Evolutionary conservation across 64 coral and sea anemone genomes (phyloP), one percentile per base, ranked within the genome.

Genomic region (Catalaphyllia jardinei): DNA sequence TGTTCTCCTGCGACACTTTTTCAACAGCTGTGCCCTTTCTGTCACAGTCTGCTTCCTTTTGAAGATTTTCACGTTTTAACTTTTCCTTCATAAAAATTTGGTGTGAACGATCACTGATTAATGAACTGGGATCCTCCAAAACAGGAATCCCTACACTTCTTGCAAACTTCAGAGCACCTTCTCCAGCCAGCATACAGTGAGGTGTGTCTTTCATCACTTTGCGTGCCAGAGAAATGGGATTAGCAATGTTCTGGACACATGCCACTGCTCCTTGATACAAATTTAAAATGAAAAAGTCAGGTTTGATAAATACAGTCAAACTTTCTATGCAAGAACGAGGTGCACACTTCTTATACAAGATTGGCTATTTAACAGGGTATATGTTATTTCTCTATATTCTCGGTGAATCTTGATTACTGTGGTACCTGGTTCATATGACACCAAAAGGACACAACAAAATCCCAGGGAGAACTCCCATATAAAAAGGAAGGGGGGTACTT

Each of bases 141-240:
- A 91, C 55, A 2, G 95, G 91, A 74, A 93, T 75, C 27, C 82
- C 87, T 1, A 93, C 73, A 25, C 83, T 88, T 59, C 60, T 87
- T 18, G 95, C 91, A 88, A 97, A 94, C 73, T 93, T 97, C 29
- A 91, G 22, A 4, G 95, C 95, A 50, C 95, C 95, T 19, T 97
- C 81, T 52, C 88, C 91, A 62, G 75, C 78, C 67, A 97, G 77
- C 71, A 97, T 62, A 35, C 92, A 93, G 29, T 93, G 95, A 25
- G 95, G 84, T 11, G 95, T 94, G 30, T 90, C 62, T 39, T 55
- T 89, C 91, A 97, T 97, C 29, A 97, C 91, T 75, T 90, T 67
- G 18, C 88, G 95, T 20, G 95, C 88, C 31, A 97, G 78, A 59
- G 91, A 84, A 19, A 97, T 86, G 4, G 95, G 95, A 67, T 97